Percentiles rank a stretch among this genome's conserved stretches.
Conservation (phyloP, 1,140 invertebrate genomes). For the Tetragonula clypearis region DNA sequence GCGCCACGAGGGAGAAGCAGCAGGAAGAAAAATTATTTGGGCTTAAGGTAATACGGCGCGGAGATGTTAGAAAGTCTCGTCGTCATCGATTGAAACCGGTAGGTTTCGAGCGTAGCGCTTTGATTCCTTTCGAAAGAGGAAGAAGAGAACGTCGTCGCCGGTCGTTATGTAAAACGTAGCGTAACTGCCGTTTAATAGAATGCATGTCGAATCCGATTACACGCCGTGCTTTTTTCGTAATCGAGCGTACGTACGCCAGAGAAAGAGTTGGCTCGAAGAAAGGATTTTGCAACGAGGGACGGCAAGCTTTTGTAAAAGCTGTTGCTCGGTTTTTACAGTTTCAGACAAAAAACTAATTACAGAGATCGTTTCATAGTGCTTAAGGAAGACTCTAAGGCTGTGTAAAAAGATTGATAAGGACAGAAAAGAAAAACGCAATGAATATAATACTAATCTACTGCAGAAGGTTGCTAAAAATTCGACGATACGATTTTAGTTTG, state of each 20-base stretch:
- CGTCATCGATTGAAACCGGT: neutral
- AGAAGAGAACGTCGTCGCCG: slow-evolving; percentile 18
- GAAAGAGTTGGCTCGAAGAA: neutral
- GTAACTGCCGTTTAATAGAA: neutral
- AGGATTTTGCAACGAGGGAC: neutral
- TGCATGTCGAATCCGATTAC: slow-evolving; percentile 14
- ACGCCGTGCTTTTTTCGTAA: neutral
- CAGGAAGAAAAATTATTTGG: slow-evolving; percentile 30
- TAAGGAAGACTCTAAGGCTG: no score
- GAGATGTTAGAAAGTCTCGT: slow-evolving; percentile 33
- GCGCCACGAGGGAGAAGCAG: no score
- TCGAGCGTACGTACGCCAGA: no score
- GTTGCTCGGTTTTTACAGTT: neutral
- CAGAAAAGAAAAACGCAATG: neutral
- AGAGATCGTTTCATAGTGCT: neutral
- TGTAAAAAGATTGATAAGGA: neutral
- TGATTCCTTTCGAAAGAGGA: slow-evolving; percentile 4
- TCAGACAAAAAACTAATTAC: neutral
- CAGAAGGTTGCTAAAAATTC: no score
- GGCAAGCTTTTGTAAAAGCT: neutral
- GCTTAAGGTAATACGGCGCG: slow-evolving; percentile 29
- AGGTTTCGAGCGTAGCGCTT: slow-evolving; percentile 33
- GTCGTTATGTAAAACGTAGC: slow-evolving; percentile 29
- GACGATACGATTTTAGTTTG: no score
- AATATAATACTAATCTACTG: no score